A percentile compares a stretch with the other conserved stretches of the same genome.
phyloP scores from a whole-genome alignment of 2,113 vertebrate species.

The Proterorhinus semilunaris region DNA sequence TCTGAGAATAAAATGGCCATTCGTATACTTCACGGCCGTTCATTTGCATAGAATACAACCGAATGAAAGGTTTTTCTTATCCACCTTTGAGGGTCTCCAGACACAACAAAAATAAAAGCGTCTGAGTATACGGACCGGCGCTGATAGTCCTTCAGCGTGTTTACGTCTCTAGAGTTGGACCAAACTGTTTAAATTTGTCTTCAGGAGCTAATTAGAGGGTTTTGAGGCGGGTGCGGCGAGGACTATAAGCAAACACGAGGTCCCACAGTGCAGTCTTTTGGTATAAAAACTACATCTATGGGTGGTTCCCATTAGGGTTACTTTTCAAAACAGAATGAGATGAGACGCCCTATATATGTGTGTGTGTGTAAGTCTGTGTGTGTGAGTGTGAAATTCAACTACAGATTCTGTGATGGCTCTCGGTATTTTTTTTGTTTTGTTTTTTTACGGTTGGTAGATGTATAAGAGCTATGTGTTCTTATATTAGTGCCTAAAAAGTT shows the following conservation, averaged over 20 bases:
- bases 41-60: conserved; percentile 6
- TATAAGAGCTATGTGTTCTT: too few species aligned
- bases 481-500: too few species aligned
- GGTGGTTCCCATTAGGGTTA: conserved; percentile 12
- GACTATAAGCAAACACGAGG: conserved; percentile 16
- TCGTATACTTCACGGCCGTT: neutral
- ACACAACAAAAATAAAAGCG: conserved; percentile 23
- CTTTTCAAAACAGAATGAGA: conserved; percentile 6
- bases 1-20: conserved; percentile 8
- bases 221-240: conserved; percentile 9
- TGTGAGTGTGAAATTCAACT: too few species aligned
- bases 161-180: conserved; percentile 32
- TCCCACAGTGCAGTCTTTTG: conserved; percentile 8
- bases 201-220: conserved; percentile 37
- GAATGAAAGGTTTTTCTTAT: conserved; percentile 1
- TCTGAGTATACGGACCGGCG: conserved; percentile 17
- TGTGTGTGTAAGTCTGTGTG: too few species aligned
- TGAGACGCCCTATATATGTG: neutral
- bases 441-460: too few species aligned
- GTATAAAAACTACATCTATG: conserved; percentile 3
- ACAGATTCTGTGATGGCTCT: too few species aligned
- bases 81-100: neutral
- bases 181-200: conserved; percentile 21
- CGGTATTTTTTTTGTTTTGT: too few species aligned
- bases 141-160: conserved; percentile 5